A percentile compares a stretch with the other conserved stretches of the same genome.
These are phyloP conservation scores for Perca flavescens DNA, from an alignment of 2,113 vertebrate genomes.

Conservation along the genomic window DNA sequence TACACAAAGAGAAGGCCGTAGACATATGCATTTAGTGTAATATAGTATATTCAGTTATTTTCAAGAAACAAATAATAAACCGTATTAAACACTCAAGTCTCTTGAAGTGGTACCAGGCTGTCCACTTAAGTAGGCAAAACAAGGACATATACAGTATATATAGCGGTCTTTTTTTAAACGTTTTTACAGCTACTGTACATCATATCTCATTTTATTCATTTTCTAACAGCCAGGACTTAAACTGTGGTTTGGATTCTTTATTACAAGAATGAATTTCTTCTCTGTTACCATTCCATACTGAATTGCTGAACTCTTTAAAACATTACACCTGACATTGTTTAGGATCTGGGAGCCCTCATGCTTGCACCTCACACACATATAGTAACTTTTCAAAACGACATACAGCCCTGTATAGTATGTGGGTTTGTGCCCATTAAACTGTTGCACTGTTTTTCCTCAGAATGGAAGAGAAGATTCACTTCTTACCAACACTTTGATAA, in stretches of 20 bases:
- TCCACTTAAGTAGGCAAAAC: neutral
- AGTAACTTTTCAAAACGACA: neutral
- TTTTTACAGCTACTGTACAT: neutral
- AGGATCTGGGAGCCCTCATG: neutral
- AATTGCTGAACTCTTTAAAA: neutral
- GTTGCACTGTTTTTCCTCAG: conserved; percentile 74
- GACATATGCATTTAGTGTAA: neutral
- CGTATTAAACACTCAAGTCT: neutral
- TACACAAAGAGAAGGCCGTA: neutral
- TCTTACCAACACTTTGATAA: conserved; percentile 86
- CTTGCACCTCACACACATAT: neutral
- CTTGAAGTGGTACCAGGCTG: neutral
- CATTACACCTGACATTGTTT: neutral
- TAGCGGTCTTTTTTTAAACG: neutral
- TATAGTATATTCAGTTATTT: neutral
- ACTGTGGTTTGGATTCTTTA: neutral
- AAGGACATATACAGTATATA: too few relatives aligned
- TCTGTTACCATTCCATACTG: neutral
- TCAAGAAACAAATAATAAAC: neutral
- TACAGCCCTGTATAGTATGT: neutral
- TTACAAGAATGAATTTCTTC: neutral
- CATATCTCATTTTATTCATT: neutral
- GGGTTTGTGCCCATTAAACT: neutral
- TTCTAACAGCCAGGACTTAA: neutral
- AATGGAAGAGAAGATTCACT: conserved; percentile 89